These are phyloP conservation scores for Odontothrips loti DNA, from an alignment of 2,888 invertebrate genomes.

Conservation along the genomic window DNA sequence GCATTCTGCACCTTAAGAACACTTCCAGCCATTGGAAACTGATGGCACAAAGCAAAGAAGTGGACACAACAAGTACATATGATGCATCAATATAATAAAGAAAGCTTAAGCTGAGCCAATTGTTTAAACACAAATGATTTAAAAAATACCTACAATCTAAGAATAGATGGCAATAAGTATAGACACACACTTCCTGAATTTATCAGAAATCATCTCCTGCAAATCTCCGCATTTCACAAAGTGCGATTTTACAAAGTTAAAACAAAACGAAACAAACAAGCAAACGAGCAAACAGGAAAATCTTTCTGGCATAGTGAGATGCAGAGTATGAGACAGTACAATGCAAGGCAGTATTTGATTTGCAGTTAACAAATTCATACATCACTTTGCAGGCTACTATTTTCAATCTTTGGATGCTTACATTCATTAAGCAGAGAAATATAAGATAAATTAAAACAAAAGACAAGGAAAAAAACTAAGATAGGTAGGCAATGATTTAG, in stretches of 20 bases:
- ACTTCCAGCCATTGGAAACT: no score
- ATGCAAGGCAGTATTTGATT: no score
- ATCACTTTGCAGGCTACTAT: background rate
- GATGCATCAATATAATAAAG: background rate
- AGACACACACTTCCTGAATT: background rate
- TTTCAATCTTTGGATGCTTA: slow-evolving; percentile 19
- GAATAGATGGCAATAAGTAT: background rate
- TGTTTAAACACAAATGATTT: background rate
- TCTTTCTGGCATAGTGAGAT: background rate
- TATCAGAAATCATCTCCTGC: background rate
- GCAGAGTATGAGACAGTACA: background rate
- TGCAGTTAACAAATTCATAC: background rate
- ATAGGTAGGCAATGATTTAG: slow-evolving; percentile 45
- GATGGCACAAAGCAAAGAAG: background rate
- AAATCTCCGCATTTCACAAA: background rate
- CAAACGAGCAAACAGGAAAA: slow-evolving; percentile 9
- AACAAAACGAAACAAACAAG: background rate
- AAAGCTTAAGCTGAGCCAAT: background rate
- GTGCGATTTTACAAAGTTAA: background rate
- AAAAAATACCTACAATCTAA: background rate
- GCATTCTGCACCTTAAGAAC: no score
- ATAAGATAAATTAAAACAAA: background rate
- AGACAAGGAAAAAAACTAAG: background rate
- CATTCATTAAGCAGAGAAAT: background rate
- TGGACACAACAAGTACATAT: background rate